Evolutionary conservation across 2,113 vertebrate genomes (phyloP).

Genomic region (Alces alces): DNA sequence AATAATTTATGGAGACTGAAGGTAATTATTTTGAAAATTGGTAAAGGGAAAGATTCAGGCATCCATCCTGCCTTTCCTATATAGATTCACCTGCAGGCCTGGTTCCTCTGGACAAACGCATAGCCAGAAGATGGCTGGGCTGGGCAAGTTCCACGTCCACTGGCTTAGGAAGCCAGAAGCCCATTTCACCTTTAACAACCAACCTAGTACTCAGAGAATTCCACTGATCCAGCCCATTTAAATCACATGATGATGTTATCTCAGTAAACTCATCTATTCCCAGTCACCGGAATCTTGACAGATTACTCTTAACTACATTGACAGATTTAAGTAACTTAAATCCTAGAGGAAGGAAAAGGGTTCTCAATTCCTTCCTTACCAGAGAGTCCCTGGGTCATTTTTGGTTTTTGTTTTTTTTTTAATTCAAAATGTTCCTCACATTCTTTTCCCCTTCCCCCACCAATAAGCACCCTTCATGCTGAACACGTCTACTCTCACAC

Average conservation of each 20-base stretch:
- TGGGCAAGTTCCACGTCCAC: not conserved
- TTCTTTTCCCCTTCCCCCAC: not conserved
- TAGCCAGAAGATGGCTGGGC: not conserved
- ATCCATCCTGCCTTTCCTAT: not conserved
- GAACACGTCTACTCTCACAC: not conserved
- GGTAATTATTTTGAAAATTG: not conserved
- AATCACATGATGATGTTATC: not conserved
- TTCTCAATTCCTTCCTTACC: not conserved
- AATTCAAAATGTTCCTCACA: not conserved
- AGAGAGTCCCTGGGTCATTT: not conserved
- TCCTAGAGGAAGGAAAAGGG: not conserved
- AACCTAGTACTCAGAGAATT: not conserved
- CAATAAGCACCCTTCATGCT: not conserved
- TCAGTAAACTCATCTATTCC: not conserved
- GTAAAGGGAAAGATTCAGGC: not conserved
- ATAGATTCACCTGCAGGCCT: not conserved
- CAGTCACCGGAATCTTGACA: not conserved
- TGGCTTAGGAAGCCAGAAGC: not conserved
- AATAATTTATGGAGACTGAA: not conserved
- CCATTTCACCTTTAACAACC: not conserved
- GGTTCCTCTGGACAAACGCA: not conserved
- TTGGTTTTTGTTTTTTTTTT: not conserved
- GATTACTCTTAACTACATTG: not conserved
- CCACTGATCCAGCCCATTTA: not conserved
- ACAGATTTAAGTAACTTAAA: not conserved